These are phyloP conservation scores for Myiagra hebetior DNA, from an alignment of 2,113 vertebrate species.

Conservation along the genomic window DNA sequence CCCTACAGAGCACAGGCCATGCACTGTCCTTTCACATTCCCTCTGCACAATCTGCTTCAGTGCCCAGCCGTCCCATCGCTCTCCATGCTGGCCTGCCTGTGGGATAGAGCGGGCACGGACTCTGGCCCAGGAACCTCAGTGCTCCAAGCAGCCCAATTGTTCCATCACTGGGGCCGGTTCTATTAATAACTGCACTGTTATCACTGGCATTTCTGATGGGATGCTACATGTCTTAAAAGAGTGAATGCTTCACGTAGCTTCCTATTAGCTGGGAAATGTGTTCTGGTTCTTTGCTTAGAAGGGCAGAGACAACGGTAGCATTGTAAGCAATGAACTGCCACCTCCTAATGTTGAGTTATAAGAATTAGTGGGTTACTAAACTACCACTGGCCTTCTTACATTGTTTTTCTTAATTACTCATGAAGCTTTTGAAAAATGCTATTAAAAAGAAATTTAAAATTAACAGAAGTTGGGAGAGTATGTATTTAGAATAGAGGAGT, in stretches of 20 bases:
- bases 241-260: background rate
- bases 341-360: background rate
- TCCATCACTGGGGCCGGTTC: background rate
- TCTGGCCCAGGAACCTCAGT: background rate
- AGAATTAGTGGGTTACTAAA: slow-evolving; percentile 31
- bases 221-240: background rate
- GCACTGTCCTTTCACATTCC: background rate
- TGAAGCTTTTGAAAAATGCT: background rate
- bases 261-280: slow-evolving; percentile 44
- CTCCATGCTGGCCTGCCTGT: background rate
- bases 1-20: background rate
- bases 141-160: background rate
- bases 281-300: slow-evolving; percentile 43
- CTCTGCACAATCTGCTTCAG: background rate
- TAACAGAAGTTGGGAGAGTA: background rate
- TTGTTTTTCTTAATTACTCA: background rate
- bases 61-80: background rate
- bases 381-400: background rate
- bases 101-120: background rate
- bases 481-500: background rate
- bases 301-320: background rate
- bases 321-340: slow-evolving; percentile 18
- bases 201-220: background rate
- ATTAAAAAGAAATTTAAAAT: background rate
- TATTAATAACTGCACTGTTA: background rate